Base-by-base conservation (phyloP, 2,888 invertebrate species). In the Apoderus coryli region DNA sequence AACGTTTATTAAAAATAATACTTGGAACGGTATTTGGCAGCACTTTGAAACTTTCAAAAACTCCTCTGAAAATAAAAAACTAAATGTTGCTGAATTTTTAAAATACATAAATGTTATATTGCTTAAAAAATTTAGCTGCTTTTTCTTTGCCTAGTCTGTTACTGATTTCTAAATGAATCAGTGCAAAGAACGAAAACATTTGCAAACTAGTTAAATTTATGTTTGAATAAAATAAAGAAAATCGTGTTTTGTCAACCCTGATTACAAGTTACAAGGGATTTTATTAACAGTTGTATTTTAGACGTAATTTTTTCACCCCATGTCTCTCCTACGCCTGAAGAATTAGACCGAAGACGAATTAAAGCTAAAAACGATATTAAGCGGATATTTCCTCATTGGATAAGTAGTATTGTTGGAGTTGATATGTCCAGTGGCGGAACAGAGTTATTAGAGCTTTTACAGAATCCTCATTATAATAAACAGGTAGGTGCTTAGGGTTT, bases 391-490 rank as follows among this genome's bases (percentile, higher is more conserved):
- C 61, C 57, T 1, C 32, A 46, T 7, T 41, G 52, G 5, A 31
- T 56, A 2, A 56, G 56, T 3, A 39, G 50, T 2, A 50, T 62
- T 2, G 42, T 63, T 9, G 57, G 53, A 2, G 54, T 52, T 2
- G 34, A 44, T 10, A 53, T 65, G 0, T 44, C 62, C 29, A 42
- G 41, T 2, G 64, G 66, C 25, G 54, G 63, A 36, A 58, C 59
- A 13, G 41, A 59, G n/a, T 38, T 70, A 32, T 64, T 61, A 29
- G 54, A 59, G 32, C 54, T 60, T 26, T 45, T 64, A 24, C 65
- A 73, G 54, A 56, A 62, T 36, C 71, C 72, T 9, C 59, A 65
- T 4, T 57, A 67, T 3, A 75, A 75, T 42, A 75, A 75, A 54
- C 70, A 71, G 44, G 54, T 53, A 37, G 28, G 30, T 34, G 33